Evolutionary conservation across 2,888 invertebrate species (phyloP), one percentile per base, ranked within the genome.

Genomic region (Harmothoe impar): DNA sequence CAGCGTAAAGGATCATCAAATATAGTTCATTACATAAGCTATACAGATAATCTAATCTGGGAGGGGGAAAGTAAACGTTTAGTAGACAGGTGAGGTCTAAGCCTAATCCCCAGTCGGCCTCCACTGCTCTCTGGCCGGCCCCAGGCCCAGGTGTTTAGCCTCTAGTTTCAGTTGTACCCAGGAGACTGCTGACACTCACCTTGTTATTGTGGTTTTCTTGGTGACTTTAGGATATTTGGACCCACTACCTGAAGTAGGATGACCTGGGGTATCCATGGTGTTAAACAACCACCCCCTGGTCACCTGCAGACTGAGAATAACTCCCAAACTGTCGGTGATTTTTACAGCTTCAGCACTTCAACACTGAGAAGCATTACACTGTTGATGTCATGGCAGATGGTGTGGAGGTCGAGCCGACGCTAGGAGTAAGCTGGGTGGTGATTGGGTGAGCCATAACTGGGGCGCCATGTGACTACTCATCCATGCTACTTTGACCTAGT

Each of bases 181-280:
- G 43, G 43, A 10, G 43, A 10, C 43, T 43, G 43, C 43, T 43
- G 43, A 43, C 43, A 25, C 72, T 72, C 72, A 72, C 72, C 72
- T n/a, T 72, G 72, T 72, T n/a, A 72, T 72, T 29, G 25, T 25
- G 20, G 72, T 72, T 72, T 72, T 72, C 29, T 72, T 72, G n/a
- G 25, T 72, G 25, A 25, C 17, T 25, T 29, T 72, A 15, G 72
- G 72, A 29, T 72, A 72, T 25, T 72, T 72, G 31, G 72, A 29
- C 15, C 72, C 72, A 17, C 29, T 72, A 25, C 29, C 29, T 72
- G 72, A 25, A 72, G 72, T n/a, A 29, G 72, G 10, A n/a, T 25
- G 31, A 72, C 31, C 25, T 25, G 31, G 72, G 29, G 72, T 15
- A 0, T 72, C 72, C 72, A 72, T 72, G 15, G 15, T 62, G 62